Conservation (phyloP, 1,140 invertebrate genomes). For the Atta colombica region DNA sequence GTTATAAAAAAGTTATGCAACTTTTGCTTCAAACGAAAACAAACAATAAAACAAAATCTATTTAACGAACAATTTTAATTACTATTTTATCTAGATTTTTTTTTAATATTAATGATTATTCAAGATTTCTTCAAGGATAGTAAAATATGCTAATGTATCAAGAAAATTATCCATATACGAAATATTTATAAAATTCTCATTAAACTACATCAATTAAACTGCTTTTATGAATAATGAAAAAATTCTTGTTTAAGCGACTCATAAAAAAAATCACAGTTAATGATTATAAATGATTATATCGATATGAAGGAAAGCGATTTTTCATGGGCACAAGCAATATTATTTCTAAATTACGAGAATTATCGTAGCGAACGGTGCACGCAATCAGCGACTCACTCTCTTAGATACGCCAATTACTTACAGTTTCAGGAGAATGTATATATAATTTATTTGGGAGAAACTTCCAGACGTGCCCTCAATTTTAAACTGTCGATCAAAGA, state of each 20-base stretch:
- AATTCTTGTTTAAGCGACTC: not conserved
- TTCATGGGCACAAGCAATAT: conserved; percentile 42
- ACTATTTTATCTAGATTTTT: not conserved
- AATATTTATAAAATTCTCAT: not conserved
- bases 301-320: conserved; percentile 30
- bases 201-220: not conserved
- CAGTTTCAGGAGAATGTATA: not conserved
- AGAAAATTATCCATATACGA: conserved; percentile 7
- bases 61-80: not conserved
- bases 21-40: not conserved
- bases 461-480: conserved; percentile 30
- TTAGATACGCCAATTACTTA: conserved; percentile 44
- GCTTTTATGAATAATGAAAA: not conserved
- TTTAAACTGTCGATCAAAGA: conserved; percentile 24
- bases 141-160: not conserved
- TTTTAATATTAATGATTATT: not conserved
- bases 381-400: conserved; percentile 38
- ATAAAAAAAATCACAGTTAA: not conserved
- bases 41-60: not conserved
- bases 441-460: conserved; percentile 56
- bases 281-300: conserved; percentile 42
- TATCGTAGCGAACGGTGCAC: conserved; percentile 53
- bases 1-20: not conserved
- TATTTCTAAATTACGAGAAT: conserved; percentile 49
- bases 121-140: not conserved